These are phyloP conservation scores for Apostichopus californicus DNA, from an alignment of 35 echinoderm and acorn worm species.

Conservation along the genomic window DNA sequence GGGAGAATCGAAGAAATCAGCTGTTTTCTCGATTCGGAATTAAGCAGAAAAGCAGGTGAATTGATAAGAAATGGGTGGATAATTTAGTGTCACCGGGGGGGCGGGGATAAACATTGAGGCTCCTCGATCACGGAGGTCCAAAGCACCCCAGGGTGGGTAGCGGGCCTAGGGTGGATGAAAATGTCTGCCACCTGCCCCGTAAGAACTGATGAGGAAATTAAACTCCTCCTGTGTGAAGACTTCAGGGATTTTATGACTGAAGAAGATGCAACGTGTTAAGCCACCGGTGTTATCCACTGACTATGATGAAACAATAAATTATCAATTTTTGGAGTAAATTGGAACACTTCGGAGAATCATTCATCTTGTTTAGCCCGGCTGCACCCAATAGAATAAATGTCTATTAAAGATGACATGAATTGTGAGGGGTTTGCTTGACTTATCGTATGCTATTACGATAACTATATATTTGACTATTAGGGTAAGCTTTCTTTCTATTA, in stretches of 20 bases:
- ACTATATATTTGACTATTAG: too few relatives aligned
- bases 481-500: too few relatives aligned
- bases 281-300: neutral
- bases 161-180: neutral
- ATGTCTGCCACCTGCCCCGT: conserved; percentile 13
- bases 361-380: neutral
- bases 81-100: conserved; percentile 23
- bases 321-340: conserved; percentile 9
- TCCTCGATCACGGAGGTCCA: conserved; percentile 38
- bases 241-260: neutral
- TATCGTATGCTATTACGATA: too few relatives aligned
- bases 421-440: neutral
- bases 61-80: neutral
- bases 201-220: conserved; percentile 10
- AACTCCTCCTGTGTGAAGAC: neutral
- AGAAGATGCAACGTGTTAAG: neutral
- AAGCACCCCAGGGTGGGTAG: neutral
- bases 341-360: neutral
- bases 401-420: conserved; percentile 45
- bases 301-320: neutral
- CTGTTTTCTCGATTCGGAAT: neutral
- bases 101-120: neutral
- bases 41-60: neutral
- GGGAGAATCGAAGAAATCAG: neutral
- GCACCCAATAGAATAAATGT: conserved; percentile 2